phyloP scores from a whole-genome alignment of 2,113 vertebrate species.

The Neofelis nebulosa region DNA sequence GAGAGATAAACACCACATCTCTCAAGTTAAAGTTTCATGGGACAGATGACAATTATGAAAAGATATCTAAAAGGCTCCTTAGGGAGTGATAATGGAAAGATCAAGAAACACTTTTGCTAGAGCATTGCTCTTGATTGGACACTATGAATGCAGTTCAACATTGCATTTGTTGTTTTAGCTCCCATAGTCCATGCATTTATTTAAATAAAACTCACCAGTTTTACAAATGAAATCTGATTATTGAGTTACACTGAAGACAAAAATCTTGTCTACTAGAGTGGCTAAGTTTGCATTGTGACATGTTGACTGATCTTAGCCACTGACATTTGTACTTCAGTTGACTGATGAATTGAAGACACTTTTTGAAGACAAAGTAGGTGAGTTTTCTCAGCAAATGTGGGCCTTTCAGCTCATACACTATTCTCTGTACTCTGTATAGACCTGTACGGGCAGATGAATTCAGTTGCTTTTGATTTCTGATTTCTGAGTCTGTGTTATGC shows the following conservation, averaged over 20 bases:
- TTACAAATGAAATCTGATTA: neutral
- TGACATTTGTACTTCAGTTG: neutral
- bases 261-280: neutral
- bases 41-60: neutral
- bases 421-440: neutral
- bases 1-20: neutral
- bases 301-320: neutral
- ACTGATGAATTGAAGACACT: neutral
- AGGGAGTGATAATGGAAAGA: neutral
- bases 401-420: neutral
- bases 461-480: neutral
- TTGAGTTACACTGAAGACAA: neutral
- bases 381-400: neutral
- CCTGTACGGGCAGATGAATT: neutral
- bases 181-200: neutral
- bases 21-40: neutral
- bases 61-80: neutral
- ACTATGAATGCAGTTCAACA: neutral
- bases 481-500: neutral
- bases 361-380: neutral
- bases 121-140: neutral
- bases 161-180: neutral
- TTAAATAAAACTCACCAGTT: neutral
- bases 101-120: neutral
- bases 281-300: neutral